Conservation (phyloP, 1,140 invertebrate genomes). For the Sitodiplosis mosellana region DNA sequence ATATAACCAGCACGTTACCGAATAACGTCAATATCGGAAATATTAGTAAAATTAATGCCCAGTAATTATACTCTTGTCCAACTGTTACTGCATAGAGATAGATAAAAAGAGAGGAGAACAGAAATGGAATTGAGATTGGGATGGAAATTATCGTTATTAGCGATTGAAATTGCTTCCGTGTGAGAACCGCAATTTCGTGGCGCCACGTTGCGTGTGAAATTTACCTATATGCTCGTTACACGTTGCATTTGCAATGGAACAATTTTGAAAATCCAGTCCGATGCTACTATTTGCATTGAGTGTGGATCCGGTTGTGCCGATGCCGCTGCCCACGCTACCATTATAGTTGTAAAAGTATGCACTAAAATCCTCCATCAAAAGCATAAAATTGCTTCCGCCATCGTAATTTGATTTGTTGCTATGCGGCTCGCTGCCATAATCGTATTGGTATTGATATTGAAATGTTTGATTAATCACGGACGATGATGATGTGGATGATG, state of each 20-base stretch:
- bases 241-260: constrained; percentile 15
- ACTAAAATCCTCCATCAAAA: constrained; percentile 36
- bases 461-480: background rate
- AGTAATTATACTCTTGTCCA: constrained; percentile 57
- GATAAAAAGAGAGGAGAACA: background rate
- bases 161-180: background rate
- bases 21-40: constrained; percentile 89
- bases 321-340: constrained; percentile 12
- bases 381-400: constrained; percentile 29
- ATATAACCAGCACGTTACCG: constrained; percentile 90
- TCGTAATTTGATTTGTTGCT: constrained; percentile 8
- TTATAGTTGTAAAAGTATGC: constrained; percentile 35
- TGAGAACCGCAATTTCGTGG: too few species aligned
- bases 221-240: constrained; percentile 14
- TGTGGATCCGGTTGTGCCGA: constrained; percentile 9
- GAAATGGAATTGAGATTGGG: background rate
- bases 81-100: constrained; percentile 12
- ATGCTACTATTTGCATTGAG: constrained; percentile 1
- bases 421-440: constrained; percentile 1
- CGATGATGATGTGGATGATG: too few species aligned
- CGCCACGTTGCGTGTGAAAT: constrained; percentile 9
- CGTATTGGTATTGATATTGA: background rate
- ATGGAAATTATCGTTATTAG: background rate
- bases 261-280: constrained; percentile 8
- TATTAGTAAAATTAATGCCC: constrained; percentile 68